Evolutionary conservation across 2,888 invertebrate species (phyloP).

Genomic region (Drosophila hamatofila): DNA sequence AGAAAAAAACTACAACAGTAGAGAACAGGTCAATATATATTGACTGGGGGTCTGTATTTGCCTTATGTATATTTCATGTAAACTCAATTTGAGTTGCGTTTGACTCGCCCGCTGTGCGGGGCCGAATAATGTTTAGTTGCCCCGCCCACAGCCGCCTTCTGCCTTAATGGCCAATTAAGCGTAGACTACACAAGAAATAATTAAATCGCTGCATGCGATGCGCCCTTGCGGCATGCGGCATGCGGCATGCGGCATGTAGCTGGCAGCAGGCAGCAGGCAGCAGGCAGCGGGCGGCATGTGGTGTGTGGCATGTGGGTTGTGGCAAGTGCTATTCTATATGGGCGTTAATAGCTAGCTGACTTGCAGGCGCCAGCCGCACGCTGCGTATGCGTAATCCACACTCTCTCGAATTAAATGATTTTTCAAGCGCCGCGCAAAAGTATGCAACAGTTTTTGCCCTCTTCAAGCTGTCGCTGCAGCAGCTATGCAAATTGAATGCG

Average conservation of each 20-base stretch:
- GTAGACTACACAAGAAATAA: slow-evolving; percentile 85
- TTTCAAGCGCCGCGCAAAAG: slow-evolving; percentile 49
- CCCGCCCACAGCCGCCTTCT: slow-evolving; percentile 1
- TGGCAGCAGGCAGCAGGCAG: background rate
- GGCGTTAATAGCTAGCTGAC: slow-evolving; percentile 23
- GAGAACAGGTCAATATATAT: slow-evolving; percentile 73
- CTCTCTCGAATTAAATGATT: slow-evolving; percentile 17
- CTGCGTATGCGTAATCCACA: slow-evolving; percentile 53
- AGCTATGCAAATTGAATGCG: slow-evolving; percentile 29
- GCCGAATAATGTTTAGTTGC: slow-evolving; percentile 51
- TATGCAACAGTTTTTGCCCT: slow-evolving; percentile 40
- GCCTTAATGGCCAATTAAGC: slow-evolving; percentile 85
- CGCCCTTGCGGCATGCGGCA: slow-evolving; percentile 23
- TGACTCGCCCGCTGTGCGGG: slow-evolving; percentile 66
- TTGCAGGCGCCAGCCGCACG: slow-evolving; percentile 48
- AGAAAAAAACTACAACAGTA: background rate
- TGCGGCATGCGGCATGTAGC: slow-evolving; percentile 23
- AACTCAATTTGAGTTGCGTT: slow-evolving; percentile 69
- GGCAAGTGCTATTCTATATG: slow-evolving; percentile 4
- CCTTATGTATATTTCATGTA: slow-evolving; percentile 75
- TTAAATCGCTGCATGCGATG: slow-evolving; percentile 83
- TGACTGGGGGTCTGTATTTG: slow-evolving; percentile 28
- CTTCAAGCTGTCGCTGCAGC: background rate
- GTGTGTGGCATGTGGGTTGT: slow-evolving; percentile 9
- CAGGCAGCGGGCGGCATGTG: background rate